Evolutionary conservation across 2,797 vertebrate species (phyloP), one percentile per base, ranked within the genome.

Genomic region (Hozukius guyotensis): DNA sequence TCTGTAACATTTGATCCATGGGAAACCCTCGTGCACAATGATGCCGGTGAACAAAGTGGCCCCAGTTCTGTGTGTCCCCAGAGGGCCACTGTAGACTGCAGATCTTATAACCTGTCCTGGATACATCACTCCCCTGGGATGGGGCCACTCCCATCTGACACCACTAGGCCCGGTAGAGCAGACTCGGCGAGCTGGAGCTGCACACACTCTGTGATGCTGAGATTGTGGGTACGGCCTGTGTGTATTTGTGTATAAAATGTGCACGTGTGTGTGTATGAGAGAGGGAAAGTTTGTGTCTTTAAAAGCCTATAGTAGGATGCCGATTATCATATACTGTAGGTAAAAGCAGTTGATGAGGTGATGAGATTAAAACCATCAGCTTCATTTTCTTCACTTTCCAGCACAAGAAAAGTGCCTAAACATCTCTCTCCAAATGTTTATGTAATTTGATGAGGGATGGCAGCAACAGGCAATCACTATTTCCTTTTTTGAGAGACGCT

Each of bases 71-170:
- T 74, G 52, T 72, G 91, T 96, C 85, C 95, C 94, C 20, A 90
- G 96, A 69, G 95, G 94, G 82, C 94, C 95, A 49, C 95, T 94
- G 82, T 89, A 94, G 74, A 89, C 92, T 68, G 88, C 83, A 78
- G 95, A 96, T 95, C 93, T 77, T 92, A 94, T 95, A 94, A 94
- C 94, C 93, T 94, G 94, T 92, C 94, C 95, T 94, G 93, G 91
- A 96, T 96, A 94, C 93, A 93, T 90, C 91, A 76, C 78, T 74
- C 89, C 81, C 88, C 70, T 81, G 89, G 86, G 94, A 91, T 11
- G 4, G 76, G 71, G 89, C 91, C 82, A 87, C 92, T 92, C 93
- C 94, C 90, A 69, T 85, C 72, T 81, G 69, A 84, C 91, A 83
- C 76, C 36, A 84, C 72, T 63, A 16, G 77, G 84, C 56, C 86